Conservation (phyloP, 2,888 invertebrate genomes). For the Melikaiella ostensackeni region DNA sequence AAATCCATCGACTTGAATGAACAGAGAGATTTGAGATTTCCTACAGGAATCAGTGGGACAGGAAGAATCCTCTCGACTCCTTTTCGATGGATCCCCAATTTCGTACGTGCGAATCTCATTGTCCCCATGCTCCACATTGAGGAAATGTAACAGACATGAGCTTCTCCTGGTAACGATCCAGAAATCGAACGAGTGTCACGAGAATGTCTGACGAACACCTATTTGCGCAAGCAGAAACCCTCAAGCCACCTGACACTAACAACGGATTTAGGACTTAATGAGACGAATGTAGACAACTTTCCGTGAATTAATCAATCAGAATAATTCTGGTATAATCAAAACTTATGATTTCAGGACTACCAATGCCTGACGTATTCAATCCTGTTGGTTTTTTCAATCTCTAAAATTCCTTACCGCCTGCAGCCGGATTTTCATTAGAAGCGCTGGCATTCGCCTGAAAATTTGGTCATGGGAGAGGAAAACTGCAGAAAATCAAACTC, state of each 20-base stretch:
- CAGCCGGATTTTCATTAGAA: no score
- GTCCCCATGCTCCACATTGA: neutral
- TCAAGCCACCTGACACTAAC: conserved; percentile 21
- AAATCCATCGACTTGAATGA: conserved; percentile 14
- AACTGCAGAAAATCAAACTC: no score
- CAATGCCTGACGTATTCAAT: no score
- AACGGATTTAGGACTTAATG: conserved; percentile 1
- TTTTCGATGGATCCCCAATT: conserved; percentile 20
- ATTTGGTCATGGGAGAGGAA: no score
- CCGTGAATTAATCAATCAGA: conserved; percentile 27
- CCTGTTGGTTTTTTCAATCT: no score
- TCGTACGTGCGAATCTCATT: conserved; percentile 36
- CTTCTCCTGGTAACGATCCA: conserved; percentile 31
- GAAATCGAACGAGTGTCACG: conserved; percentile 34
- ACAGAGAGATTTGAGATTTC: conserved; percentile 26
- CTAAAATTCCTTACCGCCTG: no score
- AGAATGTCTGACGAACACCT: conserved; percentile 32
- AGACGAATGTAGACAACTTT: conserved; percentile 31
- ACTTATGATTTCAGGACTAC: neutral
- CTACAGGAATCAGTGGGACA: conserved; percentile 25
- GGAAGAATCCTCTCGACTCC: conserved; percentile 22
- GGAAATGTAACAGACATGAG: conserved; percentile 24
- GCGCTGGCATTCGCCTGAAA: no score
- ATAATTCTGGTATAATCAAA: neutral
- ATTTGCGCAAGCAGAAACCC: neutral